A percentile compares a stretch with the other conserved stretches of the same genome.
phyloP scores from a whole-genome alignment of 2,113 vertebrate species.

The Gulo gulo region DNA sequence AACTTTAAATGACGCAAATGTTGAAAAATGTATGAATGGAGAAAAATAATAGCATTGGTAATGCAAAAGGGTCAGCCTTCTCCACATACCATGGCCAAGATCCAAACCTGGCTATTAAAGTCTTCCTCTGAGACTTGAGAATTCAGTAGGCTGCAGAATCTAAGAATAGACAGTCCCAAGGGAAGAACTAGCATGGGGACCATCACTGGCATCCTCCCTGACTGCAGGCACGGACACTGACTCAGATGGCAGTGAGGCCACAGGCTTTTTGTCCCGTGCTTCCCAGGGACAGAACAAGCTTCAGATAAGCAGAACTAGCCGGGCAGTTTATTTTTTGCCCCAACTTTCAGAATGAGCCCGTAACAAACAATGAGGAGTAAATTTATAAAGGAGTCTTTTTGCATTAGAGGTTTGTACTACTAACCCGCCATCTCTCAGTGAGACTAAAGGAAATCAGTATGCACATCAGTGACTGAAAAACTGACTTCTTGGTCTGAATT shows the following conservation, averaged over 20 bases:
- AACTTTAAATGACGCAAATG: not conserved
- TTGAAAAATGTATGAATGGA: not conserved
- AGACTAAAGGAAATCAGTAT: not conserved
- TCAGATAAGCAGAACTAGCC: not conserved
- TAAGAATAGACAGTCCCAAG: not conserved
- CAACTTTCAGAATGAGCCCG: not conserved
- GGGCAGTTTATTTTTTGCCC: not conserved
- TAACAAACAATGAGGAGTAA: not conserved
- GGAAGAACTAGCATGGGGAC: not conserved
- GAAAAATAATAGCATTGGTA: not conserved
- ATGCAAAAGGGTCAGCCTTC: not conserved
- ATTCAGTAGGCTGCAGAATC: not conserved
- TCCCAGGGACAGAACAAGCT: not conserved
- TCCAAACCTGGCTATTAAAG: not conserved
- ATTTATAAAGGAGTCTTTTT: not conserved
- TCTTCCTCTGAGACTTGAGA: not conserved
- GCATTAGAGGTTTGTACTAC: not conserved
- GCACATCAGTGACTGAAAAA: not conserved
- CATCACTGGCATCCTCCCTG: not conserved
- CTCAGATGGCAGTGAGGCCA: not conserved
- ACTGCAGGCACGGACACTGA: no score
- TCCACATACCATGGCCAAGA: not conserved
- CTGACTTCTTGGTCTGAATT: not conserved
- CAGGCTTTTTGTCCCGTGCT: not conserved
- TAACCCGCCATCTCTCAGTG: not conserved